A percentile compares a stretch with the other conserved stretches of the same genome.
Evolutionary conservation across 2,888 invertebrate genomes (phyloP).

Genomic region (Drosophila diplacantha): DNA sequence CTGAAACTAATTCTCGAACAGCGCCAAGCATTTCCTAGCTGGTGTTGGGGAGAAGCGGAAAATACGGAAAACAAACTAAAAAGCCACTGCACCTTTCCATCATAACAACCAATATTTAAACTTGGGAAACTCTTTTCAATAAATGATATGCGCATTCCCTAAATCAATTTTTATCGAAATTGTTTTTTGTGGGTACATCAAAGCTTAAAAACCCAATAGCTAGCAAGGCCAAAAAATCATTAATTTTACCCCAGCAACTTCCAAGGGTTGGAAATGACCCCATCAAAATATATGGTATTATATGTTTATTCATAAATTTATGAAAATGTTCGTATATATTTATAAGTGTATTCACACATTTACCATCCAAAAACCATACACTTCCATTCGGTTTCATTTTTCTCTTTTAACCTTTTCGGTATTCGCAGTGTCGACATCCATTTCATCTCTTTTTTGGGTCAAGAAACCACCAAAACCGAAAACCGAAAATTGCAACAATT

Average conservation of each 20-base stretch:
- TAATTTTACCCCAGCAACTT: no score
- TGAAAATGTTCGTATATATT: no score
- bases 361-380: neutral
- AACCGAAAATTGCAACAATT: constrained; percentile 38
- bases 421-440: constrained; percentile 27
- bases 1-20: constrained; percentile 42
- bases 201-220: neutral
- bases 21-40: constrained; percentile 17
- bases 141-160: no score
- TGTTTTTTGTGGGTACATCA: neutral
- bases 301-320: no score
- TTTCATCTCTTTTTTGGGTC: constrained; percentile 29
- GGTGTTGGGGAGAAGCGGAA: neutral
- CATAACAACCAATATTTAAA: neutral
- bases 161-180: no score
- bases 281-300: no score
- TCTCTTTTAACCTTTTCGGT: constrained; percentile 12
- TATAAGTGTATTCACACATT: no score
- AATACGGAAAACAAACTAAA: neutral
- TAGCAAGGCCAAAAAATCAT: no score
- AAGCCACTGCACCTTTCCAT: neutral
- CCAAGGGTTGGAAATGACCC: no score
- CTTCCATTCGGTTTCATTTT: neutral
- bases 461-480: constrained; percentile 30
- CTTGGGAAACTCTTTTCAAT: no score